A percentile compares a stretch with the other conserved stretches of the same genome.
Evolutionary conservation across 2,113 vertebrate genomes (phyloP).

Genomic region (Camelus dromedarius): DNA sequence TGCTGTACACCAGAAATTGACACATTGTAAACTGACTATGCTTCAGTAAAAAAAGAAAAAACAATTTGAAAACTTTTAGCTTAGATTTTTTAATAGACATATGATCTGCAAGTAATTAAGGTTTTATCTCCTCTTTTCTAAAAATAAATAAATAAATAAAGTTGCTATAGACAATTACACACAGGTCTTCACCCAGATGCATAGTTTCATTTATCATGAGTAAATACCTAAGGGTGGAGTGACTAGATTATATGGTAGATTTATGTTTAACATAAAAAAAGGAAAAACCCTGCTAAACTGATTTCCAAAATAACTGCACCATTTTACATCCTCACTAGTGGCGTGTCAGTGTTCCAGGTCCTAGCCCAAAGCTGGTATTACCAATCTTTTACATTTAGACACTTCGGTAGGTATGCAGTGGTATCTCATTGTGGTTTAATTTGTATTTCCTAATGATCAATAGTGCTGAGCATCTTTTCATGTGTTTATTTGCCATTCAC

Average conservation of each 20-base stretch:
- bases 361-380: too few relatives aligned
- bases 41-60: too few relatives aligned
- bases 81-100: too few relatives aligned
- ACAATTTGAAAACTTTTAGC: too few relatives aligned
- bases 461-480: too few relatives aligned
- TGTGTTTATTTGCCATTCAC: neutral
- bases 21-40: too few relatives aligned
- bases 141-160: neutral
- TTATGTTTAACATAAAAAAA: neutral
- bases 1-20: too few relatives aligned
- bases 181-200: neutral
- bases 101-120: too few relatives aligned
- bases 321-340: neutral
- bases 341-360: fast-evolving
- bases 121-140: too few relatives aligned
- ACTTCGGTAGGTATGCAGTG: too few relatives aligned
- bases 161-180: neutral
- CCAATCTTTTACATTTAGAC: neutral
- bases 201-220: neutral
- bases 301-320: neutral
- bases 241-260: neutral
- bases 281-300: neutral
- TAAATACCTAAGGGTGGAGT: neutral
- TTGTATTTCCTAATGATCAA: neutral
- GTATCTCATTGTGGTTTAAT: neutral